These are phyloP conservation scores for Lethrus apterus DNA, from an alignment of 1,140 invertebrate genomes.

Conservation along the genomic window DNA sequence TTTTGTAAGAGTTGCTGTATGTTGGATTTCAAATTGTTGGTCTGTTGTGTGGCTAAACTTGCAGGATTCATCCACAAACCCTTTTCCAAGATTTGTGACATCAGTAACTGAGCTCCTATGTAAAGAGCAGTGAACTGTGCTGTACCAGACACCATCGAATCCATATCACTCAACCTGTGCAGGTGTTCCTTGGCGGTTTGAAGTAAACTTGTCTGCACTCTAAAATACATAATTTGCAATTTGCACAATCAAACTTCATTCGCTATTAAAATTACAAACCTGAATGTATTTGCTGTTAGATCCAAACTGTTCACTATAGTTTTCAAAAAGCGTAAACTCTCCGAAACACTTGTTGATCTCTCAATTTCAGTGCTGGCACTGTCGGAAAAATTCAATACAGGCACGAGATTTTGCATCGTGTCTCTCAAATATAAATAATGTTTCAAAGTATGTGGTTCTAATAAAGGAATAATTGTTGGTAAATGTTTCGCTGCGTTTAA, in stretches of 20 bases:
- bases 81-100: constrained; percentile 35
- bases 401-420: constrained; percentile 88
- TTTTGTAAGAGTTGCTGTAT: constrained; percentile 58
- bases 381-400: constrained; percentile 53
- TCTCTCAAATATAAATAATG: constrained; percentile 94
- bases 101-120: constrained; percentile 57
- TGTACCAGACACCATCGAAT: constrained; percentile 70
- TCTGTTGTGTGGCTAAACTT: constrained; percentile 44
- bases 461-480: constrained; percentile 83
- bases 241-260: neutral
- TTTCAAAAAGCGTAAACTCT: constrained; percentile 56
- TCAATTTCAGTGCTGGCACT: constrained; percentile 24
- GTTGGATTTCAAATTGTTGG: constrained; percentile 47
- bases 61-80: constrained; percentile 45
- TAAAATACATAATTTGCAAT: constrained; percentile 15
- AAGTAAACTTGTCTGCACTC: constrained; percentile 56
- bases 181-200: constrained; percentile 67
- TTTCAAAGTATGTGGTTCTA: constrained; percentile 83
- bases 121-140: constrained; percentile 81
- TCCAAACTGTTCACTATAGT: constrained; percentile 65
- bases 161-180: constrained; percentile 61
- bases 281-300: constrained; percentile 52
- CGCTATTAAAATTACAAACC: constrained; percentile 23
- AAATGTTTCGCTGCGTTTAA: constrained; percentile 89
- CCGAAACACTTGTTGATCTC: constrained; percentile 30